Base-by-base conservation (phyloP, 2,113 vertebrate species). In the Campylorhamphus procurvoides region DNA sequence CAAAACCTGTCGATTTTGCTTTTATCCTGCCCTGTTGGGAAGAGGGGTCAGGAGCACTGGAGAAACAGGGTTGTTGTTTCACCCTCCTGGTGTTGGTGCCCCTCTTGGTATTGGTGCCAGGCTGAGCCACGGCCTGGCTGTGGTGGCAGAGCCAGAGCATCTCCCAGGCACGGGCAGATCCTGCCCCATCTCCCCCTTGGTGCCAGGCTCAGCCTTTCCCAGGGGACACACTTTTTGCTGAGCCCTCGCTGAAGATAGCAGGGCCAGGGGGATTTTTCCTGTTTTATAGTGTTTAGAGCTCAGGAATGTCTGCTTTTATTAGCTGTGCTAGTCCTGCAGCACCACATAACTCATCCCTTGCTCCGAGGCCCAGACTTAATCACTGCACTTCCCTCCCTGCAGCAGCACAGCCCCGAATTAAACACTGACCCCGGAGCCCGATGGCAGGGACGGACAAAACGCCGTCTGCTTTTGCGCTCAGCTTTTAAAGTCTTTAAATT, bases 401-500 rank as follows among this genome's bases (percentile, higher is more conserved):
- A 27, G 5, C 18, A 6, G 18, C 79, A 31, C 6, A 3, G 37
- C 80, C 87, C 78, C 3, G 0, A 86, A 91, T 94, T 88, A 58
- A 58, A 25, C 75, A 0, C 29, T 2, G 49, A 22, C 18, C 85
- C 35, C 47, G 2, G 52, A 84, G 73, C 73, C 39, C 8, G 0
- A 5, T 4, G 14, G 78, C n/a, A 27, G 2, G 0, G 74, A 18
- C 0, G 0, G 64, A 14, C 60, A 12, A 20, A 10, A 74, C 3
- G 0, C 71, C 20, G 2, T 28, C 50, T n/a, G 4, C 18, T 1
- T 47, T 31, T 47, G 42, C 4, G 0, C 33, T 76, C 2, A 0
- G 22, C 3, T 0, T 90, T 81, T 84, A 52, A 33, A 89, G 40
- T 12, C 47, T 62, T 69, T 35, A 56, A 64, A 11, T 39, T 18